Base-by-base conservation (phyloP, 2,113 vertebrate species). In the Dromaius novaehollandiae region DNA sequence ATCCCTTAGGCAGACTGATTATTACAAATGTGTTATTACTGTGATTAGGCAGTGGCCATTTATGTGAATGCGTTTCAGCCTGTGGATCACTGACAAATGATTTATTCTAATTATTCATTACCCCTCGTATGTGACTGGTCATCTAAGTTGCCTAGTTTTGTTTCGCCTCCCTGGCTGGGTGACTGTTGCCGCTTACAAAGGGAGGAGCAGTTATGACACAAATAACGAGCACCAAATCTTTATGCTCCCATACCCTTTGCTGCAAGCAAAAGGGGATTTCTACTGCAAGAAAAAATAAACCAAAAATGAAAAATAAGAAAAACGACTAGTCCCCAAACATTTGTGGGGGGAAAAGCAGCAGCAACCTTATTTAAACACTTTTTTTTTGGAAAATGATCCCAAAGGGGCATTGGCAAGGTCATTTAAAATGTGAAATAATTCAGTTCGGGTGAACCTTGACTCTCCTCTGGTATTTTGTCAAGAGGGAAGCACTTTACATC, bases 371-470 rank as follows among this genome's bases (percentile, higher is more conserved):
- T 93, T 88, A 80, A 82, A 86, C 84, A 90, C 34, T 38, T 94
- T 78, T 83, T 83, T 93, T 68, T 94, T 93, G 77, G 93, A 88
- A 95, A 89, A 73, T 80, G 81, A 95, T 74, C 71, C 56, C 48
- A 36, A 93, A 93, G 86, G 76, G 69, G 28, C 79, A 94, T 22
- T 94, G 91, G 89, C 94, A 95, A 88, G 94, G 94, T 94, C 86
- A 87, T 83, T 94, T 69, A 77, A 78, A 94, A 95, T 68, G 91
- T 76, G 80, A 91, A 95, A 94, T 88, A 56, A 91, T 97, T 97
- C 85, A 51, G 68, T 89, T 86, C 68, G 93, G 55, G 64, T 91
- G 89, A 97, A 95, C 82, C 89, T 90, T 95, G 89, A 95, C 94
- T 93, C 82, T 94, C 60, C 56, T 81, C 73, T 81, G 76, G 64